Evolutionary conservation across 2,113 vertebrate genomes (phyloP), one percentile per base, ranked within the genome.

Genomic region (Daphoenositta chrysoptera): DNA sequence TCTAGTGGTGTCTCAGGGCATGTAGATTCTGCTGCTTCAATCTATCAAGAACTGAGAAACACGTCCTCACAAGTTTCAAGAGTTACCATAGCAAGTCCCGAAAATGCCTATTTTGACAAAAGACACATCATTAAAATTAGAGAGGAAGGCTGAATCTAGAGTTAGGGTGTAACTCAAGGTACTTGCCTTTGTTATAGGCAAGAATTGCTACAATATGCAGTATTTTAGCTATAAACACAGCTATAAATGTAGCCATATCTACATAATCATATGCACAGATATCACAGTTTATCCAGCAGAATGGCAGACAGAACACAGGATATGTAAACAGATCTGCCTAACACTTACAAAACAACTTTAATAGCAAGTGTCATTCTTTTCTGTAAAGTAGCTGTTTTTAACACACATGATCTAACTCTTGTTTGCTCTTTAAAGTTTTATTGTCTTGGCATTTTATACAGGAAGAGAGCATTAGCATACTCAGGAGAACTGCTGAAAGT

Each of bases 401-500:
- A 92, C 96, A 97, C 95, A 97, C 91, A 96, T 91, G 94, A 96
- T 97, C 95, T 97, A 96, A 97, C 94, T 97, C 95, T 97, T 98
- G 98, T 98, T 98, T 98, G 97, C 97, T 98, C 97, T 98, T 98
- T 98, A 98, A 97, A 97, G 96, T 97, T 98, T 97, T 96, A 97
- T 97, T 95, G 95, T 97, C 96, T 96, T 97, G 96, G 97, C 96
- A 97, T 98, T 97, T 98, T 98, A 96, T 94, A 97, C 96, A 97
- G 97, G 96, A 97, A 98, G 96, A 90, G 83, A 97, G 87, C 96
- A 98, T 98, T 97, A 98, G 96, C 97, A 97, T 94, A 96, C 96
- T 98, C 98, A 98, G 93, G 90, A 98, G 98, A 98, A 97, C 94
- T 80, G 93, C 97, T 97, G 92, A 97, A 98, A 98, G 97, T 96